These are phyloP conservation scores for Chromobotia macracanthus DNA, from an alignment of 2,797 vertebrate species.

Conservation along the genomic window DNA sequence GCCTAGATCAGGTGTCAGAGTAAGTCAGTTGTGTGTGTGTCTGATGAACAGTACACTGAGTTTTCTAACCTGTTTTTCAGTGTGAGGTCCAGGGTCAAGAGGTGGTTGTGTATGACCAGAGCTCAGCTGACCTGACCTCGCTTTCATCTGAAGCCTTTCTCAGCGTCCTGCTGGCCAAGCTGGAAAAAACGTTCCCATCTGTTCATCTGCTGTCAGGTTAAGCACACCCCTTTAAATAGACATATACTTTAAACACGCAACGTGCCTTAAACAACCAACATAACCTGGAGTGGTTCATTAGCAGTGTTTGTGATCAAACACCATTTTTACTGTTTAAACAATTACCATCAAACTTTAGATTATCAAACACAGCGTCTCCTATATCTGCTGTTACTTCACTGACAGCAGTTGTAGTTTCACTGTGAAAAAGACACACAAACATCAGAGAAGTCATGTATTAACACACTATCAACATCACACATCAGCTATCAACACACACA, in stretches of 20 bases:
- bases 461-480: too few species aligned
- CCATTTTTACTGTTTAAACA: too few species aligned
- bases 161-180: slow-evolving; percentile 87
- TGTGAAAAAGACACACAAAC: too few species aligned
- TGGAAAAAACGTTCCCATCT: slow-evolving; percentile 87
- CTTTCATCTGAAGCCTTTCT: slow-evolving; percentile 89
- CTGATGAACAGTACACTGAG: neutral
- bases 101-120: slow-evolving; percentile 96
- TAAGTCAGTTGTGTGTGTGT: slow-evolving; percentile 45
- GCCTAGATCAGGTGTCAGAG: too few species aligned
- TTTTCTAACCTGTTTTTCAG: slow-evolving; percentile 69
- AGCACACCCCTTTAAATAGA: slow-evolving; percentile 21
- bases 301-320: too few species aligned
- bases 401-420: too few species aligned
- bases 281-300: too few species aligned
- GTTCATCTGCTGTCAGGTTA: slow-evolving; percentile 92
- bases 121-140: slow-evolving; percentile 78
- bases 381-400: too few species aligned
- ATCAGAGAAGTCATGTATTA: too few species aligned
- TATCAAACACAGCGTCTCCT: too few species aligned
- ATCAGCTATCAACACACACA: too few species aligned
- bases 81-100: slow-evolving; percentile 85
- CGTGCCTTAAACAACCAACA: neutral
- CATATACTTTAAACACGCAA: neutral
- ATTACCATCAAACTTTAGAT: too few species aligned